Conservation (phyloP, 30 jellyfish, hydroid and myxozoan genomes). For the Chironex yamaguchii region DNA sequence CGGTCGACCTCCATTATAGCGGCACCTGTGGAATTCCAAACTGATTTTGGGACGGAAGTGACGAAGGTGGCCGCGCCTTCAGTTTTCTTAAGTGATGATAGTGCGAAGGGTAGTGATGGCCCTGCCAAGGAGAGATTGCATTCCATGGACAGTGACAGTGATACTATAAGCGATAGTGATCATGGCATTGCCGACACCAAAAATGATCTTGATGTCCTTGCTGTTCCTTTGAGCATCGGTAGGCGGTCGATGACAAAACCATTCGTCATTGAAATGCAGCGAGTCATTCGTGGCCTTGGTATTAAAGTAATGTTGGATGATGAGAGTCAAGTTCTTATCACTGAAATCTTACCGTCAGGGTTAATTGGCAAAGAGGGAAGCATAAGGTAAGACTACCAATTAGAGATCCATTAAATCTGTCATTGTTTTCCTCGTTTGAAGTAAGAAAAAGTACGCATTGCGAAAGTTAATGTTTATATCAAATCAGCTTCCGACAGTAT, state of each 20-base stretch:
- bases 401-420: too few species aligned
- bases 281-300: conserved; percentile 83
- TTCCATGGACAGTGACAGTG: conserved; percentile 1
- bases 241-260: conserved; percentile 78
- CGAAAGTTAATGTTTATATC: too few species aligned
- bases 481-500: too few species aligned
- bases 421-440: too few species aligned
- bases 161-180: conserved; percentile 52
- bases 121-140: background rate
- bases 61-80: background rate
- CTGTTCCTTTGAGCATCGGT: conserved; percentile 63
- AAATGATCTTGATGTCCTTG: background rate
- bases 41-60: background rate
- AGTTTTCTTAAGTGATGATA: background rate
- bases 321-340: conserved; percentile 79
- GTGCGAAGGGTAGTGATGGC: background rate
- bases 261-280: conserved; percentile 85
- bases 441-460: too few species aligned
- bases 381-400: conserved; percentile 70
- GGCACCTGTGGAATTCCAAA: background rate
- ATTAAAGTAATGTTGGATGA: conserved; percentile 93
- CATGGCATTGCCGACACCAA: conserved; percentile 13
- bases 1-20: background rate
- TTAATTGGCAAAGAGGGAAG: conserved; percentile 76
- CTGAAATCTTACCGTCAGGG: conserved; percentile 84